phyloP scores from a whole-genome alignment of 2,113 vertebrate genomes.

The Sturnus vulgaris region DNA sequence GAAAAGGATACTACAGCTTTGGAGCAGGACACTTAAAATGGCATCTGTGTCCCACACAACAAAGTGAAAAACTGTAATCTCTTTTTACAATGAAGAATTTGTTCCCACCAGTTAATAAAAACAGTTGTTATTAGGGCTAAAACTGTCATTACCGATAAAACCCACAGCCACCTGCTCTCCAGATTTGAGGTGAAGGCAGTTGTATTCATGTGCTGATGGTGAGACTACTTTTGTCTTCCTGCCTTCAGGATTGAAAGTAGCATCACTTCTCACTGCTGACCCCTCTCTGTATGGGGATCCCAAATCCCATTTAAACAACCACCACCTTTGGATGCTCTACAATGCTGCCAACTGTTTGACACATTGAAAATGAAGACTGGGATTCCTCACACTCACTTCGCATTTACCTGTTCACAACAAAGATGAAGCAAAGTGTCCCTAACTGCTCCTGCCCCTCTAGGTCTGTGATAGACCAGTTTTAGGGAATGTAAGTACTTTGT shows the following conservation, averaged over 20 bases:
- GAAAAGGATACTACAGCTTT: background rate
- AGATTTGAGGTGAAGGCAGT: background rate
- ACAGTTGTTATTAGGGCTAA: background rate
- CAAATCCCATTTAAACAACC: background rate
- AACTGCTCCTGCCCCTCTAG: background rate
- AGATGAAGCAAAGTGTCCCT: background rate
- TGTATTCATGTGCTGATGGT: rapidly evolving
- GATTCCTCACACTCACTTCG: background rate
- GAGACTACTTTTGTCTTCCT: background rate
- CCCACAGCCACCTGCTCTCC: background rate
- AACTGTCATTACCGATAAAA: background rate
- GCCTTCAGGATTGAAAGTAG: background rate
- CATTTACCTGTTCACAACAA: background rate
- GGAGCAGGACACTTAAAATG: background rate
- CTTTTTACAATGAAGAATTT: background rate
- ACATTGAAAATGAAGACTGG: background rate
- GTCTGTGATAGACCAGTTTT: background rate
- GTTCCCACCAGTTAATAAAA: background rate
- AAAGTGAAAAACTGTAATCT: background rate
- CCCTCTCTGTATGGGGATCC: background rate
- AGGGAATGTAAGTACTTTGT: rapidly evolving
- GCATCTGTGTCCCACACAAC: background rate
- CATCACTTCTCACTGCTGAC: background rate
- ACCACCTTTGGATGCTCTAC: background rate
- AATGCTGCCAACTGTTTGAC: background rate